Evolutionary conservation across 2,113 vertebrate genomes (phyloP).

Genomic region (Anser brachyrhynchus): DNA sequence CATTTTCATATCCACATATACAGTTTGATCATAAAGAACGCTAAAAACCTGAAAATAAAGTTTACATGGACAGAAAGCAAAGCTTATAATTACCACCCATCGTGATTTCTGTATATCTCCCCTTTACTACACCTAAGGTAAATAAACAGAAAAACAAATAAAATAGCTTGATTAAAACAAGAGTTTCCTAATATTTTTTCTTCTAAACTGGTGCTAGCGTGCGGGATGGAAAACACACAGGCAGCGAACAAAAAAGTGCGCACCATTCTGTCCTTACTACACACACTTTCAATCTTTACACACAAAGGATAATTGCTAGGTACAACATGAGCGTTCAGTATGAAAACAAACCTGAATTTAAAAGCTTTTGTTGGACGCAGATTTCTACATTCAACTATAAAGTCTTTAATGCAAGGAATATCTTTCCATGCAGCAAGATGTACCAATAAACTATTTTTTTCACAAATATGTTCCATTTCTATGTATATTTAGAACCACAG

Average conservation of each 20-base stretch:
- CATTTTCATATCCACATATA: background rate
- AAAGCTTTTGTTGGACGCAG: background rate
- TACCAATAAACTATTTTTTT: background rate
- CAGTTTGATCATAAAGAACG: background rate
- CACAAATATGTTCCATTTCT: rapidly evolving
- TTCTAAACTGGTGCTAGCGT: background rate
- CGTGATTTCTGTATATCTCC: background rate
- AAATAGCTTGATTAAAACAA: background rate
- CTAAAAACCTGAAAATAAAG: background rate
- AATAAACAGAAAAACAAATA: background rate
- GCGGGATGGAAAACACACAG: background rate
- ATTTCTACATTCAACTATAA: background rate
- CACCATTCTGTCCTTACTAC: background rate
- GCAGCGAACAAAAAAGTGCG: background rate
- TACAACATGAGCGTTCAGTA: background rate
- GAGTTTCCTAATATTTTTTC: background rate
- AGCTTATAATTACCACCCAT: background rate
- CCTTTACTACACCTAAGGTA: background rate
- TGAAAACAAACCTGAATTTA: background rate
- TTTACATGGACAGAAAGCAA: background rate
- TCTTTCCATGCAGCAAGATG: background rate
- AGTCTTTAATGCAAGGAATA: background rate
- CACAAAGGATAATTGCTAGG: background rate
- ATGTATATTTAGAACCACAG: background rate
- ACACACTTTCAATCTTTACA: background rate